phyloP scores from a whole-genome alignment of 2,888 invertebrate species.

The Rhamphomyia laevipes region DNA sequence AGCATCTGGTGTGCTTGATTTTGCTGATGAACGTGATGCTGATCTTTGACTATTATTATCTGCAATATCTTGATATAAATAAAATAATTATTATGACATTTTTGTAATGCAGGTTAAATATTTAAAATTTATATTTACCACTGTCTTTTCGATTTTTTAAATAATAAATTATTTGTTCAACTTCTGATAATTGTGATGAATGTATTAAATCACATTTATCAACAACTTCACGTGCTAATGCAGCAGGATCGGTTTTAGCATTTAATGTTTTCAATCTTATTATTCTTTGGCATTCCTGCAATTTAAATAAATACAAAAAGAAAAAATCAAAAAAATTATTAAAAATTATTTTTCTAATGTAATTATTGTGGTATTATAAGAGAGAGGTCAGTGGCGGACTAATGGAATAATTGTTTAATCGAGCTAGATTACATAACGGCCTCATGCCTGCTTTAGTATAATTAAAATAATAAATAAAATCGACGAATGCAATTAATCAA shows the following conservation, averaged over 20 bases:
- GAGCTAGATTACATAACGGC: no score
- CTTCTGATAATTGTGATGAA: constrained; percentile 65
- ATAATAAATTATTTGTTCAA: constrained; percentile 79
- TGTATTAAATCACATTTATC: constrained; percentile 78
- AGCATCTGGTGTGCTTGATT: constrained; percentile 43
- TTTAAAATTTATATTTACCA: constrained; percentile 15
- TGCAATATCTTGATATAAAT: constrained; percentile 21
- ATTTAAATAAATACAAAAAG: constrained; percentile 1
- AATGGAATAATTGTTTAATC: no score
- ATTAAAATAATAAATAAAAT: no score
- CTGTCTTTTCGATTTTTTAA: constrained; percentile 63
- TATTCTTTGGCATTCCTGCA: constrained; percentile 65
- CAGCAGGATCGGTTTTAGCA: constrained; percentile 63
- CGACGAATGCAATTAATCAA: no score
- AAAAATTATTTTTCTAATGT: no score
- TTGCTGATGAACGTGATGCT: constrained; percentile 22
- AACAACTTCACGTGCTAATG: constrained; percentile 71
- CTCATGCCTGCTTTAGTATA: no score
- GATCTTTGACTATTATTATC: constrained; percentile 30
- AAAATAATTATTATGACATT: neutral
- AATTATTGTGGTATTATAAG: no score
- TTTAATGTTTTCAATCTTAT: constrained; percentile 71
- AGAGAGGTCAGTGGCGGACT: no score
- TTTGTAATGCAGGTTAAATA: neutral
- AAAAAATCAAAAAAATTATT: no score